Evolutionary conservation across 2,888 invertebrate species (phyloP), one percentile per base, ranked within the genome.

Genomic region (Prosapia bicincta): DNA sequence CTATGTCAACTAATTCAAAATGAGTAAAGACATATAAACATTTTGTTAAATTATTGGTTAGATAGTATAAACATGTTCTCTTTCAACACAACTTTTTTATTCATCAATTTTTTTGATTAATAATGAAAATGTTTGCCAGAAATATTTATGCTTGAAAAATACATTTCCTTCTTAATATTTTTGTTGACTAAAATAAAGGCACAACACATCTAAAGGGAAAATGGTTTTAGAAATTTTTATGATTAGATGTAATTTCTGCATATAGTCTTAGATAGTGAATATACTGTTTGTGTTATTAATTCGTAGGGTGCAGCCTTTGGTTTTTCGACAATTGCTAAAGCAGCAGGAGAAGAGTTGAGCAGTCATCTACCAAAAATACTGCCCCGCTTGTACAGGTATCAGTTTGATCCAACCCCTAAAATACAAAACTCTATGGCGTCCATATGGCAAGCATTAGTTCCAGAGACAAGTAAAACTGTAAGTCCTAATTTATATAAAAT

Each of bases 361-460:
- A 91, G 92, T 9, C 93, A 94, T 84, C 84, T 97, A 79, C 92
- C 94, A 0, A 91, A 91, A 83, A 96, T 98, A 76, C 85, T 88
- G 10, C 88, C 88, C 9, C 86, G 86, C 74, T 83, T 89, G n/a
- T 83, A 82, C 85, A 88, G 78, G 91, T 93, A 93, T 85, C 93
- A 96, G 83, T 98, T 95, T 85, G 97, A 98, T 85, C 97, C 98
- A 13, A 95, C 95, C 78, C 93, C 95, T 32, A 93, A 93, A 83
- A 93, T 97, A 80, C 97, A 97, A 85, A 91, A 93, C 83, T 95
- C 96, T 20, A 98, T 98, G 97, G 90, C 92, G 71, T 93, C 93
- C 82, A 98, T 98, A 82, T 98, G 98, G 98, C 92, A 93, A 79
- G 93, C 94, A 15, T 88, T 98, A 70, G 96, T 98, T 10, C 89